Evolutionary conservation across 2,113 vertebrate species (phyloP).

Genomic region (Hemichromis elongatus): DNA sequence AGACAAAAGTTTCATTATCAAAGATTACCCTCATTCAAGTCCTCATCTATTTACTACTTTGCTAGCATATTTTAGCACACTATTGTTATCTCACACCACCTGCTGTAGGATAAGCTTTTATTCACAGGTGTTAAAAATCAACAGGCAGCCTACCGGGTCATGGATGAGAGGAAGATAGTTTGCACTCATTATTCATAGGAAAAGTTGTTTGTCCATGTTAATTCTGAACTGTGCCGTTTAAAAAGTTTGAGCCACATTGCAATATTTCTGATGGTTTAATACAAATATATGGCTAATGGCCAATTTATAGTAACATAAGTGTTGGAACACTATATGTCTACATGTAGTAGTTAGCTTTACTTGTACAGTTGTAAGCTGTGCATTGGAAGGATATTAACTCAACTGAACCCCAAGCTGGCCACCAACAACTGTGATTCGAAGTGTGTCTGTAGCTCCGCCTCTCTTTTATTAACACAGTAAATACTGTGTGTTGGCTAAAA

Average conservation of each 20-base stretch:
- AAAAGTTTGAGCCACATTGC: neutral
- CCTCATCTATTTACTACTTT: conserved; percentile 21
- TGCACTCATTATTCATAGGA: conserved; percentile 9
- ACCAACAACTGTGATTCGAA: neutral
- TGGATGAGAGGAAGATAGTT: neutral
- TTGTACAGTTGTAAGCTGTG: neutral
- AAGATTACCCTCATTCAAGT: neutral
- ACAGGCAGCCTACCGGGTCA: conserved; percentile 31
- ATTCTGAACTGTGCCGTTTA: neutral
- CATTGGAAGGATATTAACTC: neutral
- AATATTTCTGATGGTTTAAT: neutral
- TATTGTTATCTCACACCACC: conserved; percentile 3
- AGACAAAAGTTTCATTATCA: neutral
- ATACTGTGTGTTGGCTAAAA: neutral
- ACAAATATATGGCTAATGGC: neutral
- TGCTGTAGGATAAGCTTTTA: conserved; percentile 17
- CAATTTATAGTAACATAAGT: neutral
- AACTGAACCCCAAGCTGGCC: neutral
- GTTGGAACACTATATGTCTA: neutral
- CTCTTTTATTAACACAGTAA: neutral
- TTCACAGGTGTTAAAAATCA: conserved; percentile 11
- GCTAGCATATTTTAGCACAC: neutral
- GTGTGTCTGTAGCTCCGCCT: no score
- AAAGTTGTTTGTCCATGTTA: neutral
- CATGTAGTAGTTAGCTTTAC: neutral